Evolutionary conservation across 2,797 vertebrate species (phyloP).

Genomic region (Platalea minor): DNA sequence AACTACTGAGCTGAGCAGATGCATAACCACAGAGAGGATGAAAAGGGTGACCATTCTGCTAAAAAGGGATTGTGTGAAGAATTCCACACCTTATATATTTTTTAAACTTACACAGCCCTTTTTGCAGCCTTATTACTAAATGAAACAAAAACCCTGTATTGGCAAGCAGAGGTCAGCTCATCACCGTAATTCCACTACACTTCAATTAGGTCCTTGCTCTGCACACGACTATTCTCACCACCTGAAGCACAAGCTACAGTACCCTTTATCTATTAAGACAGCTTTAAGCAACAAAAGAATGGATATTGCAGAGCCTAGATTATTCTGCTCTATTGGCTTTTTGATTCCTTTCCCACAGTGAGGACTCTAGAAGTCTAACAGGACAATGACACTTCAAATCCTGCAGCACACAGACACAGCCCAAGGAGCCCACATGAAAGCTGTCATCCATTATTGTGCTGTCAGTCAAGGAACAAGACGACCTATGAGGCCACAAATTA

Average conservation of each 20-base stretch:
- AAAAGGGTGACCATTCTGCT: not conserved
- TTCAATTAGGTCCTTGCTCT: conserved; percentile 42
- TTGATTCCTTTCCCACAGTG: conserved; percentile 82
- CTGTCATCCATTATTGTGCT: conserved; percentile 73
- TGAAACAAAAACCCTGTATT: not conserved
- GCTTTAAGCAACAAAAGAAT: conserved; percentile 70
- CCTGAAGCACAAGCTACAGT: conserved; percentile 30
- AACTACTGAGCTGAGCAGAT: not conserved
- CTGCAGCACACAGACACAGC: conserved; percentile 65
- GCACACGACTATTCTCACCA: not conserved
- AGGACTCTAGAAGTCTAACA: conserved; percentile 49
- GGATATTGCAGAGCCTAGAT: conserved; percentile 76
- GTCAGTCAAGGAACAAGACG: conserved; percentile 68
- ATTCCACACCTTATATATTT: not conserved
- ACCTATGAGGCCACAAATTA: conserved; percentile 70
- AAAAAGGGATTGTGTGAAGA: not conserved
- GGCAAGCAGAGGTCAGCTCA: not conserved
- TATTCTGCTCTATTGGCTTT: conserved; percentile 79
- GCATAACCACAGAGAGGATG: not conserved
- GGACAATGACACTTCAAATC: conserved; percentile 63
- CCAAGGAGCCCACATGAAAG: conserved; percentile 76
- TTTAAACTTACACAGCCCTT: not conserved
- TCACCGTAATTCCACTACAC: not conserved
- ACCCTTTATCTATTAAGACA: conserved; percentile 28
- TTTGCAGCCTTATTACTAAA: not conserved